Conservation (phyloP, 2,113 vertebrate genomes). For the Labrus mixtus region DNA sequence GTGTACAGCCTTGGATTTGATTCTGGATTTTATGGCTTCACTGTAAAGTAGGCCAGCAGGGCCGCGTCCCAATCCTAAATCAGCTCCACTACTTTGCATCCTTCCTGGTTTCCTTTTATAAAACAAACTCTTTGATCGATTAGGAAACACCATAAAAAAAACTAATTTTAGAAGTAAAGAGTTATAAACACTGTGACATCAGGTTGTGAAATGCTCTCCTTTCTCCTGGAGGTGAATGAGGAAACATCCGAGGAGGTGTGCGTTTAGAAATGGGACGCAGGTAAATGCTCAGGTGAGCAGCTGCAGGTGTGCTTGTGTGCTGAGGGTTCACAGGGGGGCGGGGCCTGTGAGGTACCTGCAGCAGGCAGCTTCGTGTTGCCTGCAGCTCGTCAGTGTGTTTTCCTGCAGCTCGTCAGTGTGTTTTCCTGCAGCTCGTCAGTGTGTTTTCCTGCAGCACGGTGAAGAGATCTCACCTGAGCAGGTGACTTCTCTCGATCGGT, state of each 20-base stretch:
- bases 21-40: not conserved
- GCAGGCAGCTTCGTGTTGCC: constrained; percentile 62
- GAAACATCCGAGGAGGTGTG: not conserved
- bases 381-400: not conserved
- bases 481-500: not conserved
- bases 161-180: no score
- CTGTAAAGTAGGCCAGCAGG: not conserved
- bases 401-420: not conserved
- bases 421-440: constrained; percentile 13
- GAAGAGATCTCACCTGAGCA: not conserved
- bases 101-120: not conserved
- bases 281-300: not conserved
- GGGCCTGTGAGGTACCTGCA: constrained; percentile 66
- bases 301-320: constrained; percentile 47
- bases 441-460: not conserved
- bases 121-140: not conserved
- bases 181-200: no score
- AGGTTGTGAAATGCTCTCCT: no score
- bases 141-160: no score
- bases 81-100: not conserved
- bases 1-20: no score
- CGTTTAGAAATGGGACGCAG: not conserved
- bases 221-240: not conserved
- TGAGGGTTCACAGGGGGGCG: constrained; percentile 54
- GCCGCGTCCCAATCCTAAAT: not conserved